Percentiles rank a stretch among this genome's conserved stretches.
Conservation (phyloP, 2,888 invertebrate species). For the Apotomis betuletana region DNA sequence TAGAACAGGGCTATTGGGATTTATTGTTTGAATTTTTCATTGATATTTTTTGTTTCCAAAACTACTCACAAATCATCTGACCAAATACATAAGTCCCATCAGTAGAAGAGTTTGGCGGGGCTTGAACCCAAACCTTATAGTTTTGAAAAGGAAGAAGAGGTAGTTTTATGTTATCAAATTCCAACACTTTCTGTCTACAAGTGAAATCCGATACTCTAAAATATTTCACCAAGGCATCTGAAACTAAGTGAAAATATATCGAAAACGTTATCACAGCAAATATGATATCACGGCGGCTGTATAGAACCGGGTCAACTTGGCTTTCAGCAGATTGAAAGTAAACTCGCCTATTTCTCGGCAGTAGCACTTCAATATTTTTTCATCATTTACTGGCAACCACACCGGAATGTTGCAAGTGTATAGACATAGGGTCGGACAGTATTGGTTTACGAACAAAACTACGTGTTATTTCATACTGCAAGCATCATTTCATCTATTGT, state of each 20-base stretch:
- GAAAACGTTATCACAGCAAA: slow-evolving; percentile 32
- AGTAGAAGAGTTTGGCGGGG: too few relatives aligned
- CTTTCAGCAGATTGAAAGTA: slow-evolving; percentile 64
- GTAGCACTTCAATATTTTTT: slow-evolving; percentile 47
- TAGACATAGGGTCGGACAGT: slow-evolving; percentile 37
- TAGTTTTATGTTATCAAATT: background rate
- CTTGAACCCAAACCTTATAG: too few relatives aligned
- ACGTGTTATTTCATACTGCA: slow-evolving; percentile 61
- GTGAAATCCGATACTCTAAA: slow-evolving; percentile 13
- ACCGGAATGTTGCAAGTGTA: slow-evolving; percentile 41
- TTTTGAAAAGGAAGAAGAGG: too few relatives aligned
- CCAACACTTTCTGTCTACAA: background rate
- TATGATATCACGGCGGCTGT: slow-evolving; percentile 39
- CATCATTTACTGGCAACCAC: slow-evolving; percentile 41
- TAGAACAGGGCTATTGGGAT: too few relatives aligned
- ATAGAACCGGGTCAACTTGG: slow-evolving; percentile 61
- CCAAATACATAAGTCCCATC: too few relatives aligned
- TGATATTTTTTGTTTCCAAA: too few relatives aligned
- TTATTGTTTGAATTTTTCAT: too few relatives aligned
- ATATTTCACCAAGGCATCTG: slow-evolving; percentile 17
- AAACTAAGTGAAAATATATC: slow-evolving; percentile 29
- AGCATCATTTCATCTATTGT: slow-evolving; percentile 69
- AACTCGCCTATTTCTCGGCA: slow-evolving; percentile 50
- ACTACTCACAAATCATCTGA: too few relatives aligned
- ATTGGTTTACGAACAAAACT: slow-evolving; percentile 51